phyloP scores from a whole-genome alignment of 2,888 invertebrate genomes.

The Ormyrus rosae region DNA sequence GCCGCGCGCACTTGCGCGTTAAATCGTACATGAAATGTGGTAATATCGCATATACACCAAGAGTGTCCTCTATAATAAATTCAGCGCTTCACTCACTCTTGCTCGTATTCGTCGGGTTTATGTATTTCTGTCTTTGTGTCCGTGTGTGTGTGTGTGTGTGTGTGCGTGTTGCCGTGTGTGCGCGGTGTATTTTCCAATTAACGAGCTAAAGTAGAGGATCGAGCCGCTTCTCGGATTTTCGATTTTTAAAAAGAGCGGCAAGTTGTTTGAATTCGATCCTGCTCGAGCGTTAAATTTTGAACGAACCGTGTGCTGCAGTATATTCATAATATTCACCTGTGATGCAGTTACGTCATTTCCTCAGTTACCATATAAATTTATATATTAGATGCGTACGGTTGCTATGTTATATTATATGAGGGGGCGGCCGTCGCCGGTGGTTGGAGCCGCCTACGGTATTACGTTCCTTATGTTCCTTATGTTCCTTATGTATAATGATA shows the following conservation, averaged over 20 bases:
- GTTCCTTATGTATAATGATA: slow-evolving; percentile 12
- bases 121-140: neutral
- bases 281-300: neutral
- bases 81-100: slow-evolving; percentile 20
- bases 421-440: no score
- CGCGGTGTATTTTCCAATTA: slow-evolving; percentile 42
- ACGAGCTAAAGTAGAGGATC: slow-evolving; percentile 46
- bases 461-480: neutral
- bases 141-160: neutral
- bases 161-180: neutral
- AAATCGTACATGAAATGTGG: slow-evolving; percentile 51
- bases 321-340: neutral
- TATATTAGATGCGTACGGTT: slow-evolving; percentile 28
- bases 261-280: slow-evolving; percentile 3
- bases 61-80: slow-evolving; percentile 44
- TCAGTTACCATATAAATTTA: slow-evolving; percentile 47
- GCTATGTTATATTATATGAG: neutral
- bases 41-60: slow-evolving; percentile 46
- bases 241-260: slow-evolving; percentile 7
- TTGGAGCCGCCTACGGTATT: no score
- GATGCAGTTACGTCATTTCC: slow-evolving; percentile 20
- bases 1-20: slow-evolving; percentile 49
- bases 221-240: slow-evolving; percentile 27
- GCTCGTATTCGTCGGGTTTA: neutral
- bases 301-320: slow-evolving; percentile 5